These are phyloP conservation scores for Arrhamphus sclerolepis DNA, from an alignment of 2,797 vertebrate species.

Conservation along the genomic window DNA sequence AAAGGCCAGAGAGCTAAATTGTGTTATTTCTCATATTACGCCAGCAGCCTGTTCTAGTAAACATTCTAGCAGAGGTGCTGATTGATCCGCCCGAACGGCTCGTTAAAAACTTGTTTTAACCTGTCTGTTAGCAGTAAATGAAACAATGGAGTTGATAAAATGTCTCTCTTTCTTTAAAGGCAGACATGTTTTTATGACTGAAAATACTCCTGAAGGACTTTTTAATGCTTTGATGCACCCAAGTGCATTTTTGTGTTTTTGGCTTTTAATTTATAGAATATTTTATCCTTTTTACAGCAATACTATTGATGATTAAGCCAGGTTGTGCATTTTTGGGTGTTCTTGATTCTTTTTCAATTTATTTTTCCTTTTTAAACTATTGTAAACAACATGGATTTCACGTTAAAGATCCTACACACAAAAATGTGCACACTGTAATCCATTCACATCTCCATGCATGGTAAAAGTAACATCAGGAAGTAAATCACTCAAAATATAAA, in stretches of 20 bases:
- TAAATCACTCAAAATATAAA: too few species aligned
- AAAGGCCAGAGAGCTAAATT: slow-evolving; percentile 30
- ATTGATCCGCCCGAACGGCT: slow-evolving; percentile 4
- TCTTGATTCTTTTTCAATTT: too few species aligned
- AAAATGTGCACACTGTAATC: too few species aligned
- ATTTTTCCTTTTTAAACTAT: too few species aligned
- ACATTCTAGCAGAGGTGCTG: neutral
- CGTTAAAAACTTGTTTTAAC: slow-evolving; percentile 9
- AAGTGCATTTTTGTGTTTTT: too few species aligned
- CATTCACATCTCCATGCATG: too few species aligned
- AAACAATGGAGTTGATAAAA: neutral
- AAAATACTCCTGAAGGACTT: neutral
- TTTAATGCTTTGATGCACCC: neutral
- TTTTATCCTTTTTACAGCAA: neutral
- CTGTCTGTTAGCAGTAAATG: neutral
- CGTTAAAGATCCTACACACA: too few species aligned
- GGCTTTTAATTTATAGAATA: too few species aligned
- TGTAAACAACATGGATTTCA: too few species aligned
- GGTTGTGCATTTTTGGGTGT: too few species aligned
- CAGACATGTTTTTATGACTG: neutral
- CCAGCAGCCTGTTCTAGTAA: slow-evolving; percentile 3
- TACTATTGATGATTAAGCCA: neutral
- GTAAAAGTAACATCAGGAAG: too few species aligned
- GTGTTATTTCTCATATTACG: slow-evolving; percentile 25
- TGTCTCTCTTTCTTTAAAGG: slow-evolving; percentile 1